These are phyloP conservation scores for Drosophila saltans DNA, from an alignment of 1,140 invertebrate genomes.

Conservation along the genomic window DNA sequence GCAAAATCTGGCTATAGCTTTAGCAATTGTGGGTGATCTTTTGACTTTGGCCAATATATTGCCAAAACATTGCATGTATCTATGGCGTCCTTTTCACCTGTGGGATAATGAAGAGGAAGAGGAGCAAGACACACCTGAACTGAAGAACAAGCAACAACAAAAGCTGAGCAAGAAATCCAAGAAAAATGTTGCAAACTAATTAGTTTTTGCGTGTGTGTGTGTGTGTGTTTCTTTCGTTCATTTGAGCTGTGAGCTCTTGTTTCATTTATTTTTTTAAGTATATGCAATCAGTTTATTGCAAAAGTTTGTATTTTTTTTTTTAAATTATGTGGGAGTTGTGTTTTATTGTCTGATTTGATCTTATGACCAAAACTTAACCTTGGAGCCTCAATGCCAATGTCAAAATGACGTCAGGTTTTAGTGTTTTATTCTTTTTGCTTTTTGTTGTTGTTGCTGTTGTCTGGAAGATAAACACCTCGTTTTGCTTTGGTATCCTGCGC, in stretches of 20 bases:
- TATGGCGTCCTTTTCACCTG: constrained; percentile 41
- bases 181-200: background rate
- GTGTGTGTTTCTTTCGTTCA: background rate
- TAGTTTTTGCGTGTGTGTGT: background rate
- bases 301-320: constrained; percentile 1
- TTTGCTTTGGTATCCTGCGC: constrained; percentile 23
- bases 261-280: constrained; percentile 19
- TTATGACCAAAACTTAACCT: constrained; percentile 31
- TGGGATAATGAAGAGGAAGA: constrained; percentile 26
- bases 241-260: background rate
- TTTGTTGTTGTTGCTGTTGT: constrained; percentile 48
- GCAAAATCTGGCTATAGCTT: constrained; percentile 25
- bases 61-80: constrained; percentile 50
- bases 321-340: constrained; percentile 41
- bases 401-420: constrained; percentile 63
- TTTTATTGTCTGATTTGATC: constrained; percentile 33
- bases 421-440: constrained; percentile 24
- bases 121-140: background rate
- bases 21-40: constrained; percentile 47
- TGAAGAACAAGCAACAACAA: background rate
- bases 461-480: constrained; percentile 57
- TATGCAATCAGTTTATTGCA: constrained; percentile 19
- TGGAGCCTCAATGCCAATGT: constrained; percentile 70
- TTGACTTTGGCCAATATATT: constrained; percentile 38
- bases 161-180: background rate